Evolutionary conservation across 2,888 invertebrate species (phyloP).

Genomic region (Aproaerema taeniolella): DNA sequence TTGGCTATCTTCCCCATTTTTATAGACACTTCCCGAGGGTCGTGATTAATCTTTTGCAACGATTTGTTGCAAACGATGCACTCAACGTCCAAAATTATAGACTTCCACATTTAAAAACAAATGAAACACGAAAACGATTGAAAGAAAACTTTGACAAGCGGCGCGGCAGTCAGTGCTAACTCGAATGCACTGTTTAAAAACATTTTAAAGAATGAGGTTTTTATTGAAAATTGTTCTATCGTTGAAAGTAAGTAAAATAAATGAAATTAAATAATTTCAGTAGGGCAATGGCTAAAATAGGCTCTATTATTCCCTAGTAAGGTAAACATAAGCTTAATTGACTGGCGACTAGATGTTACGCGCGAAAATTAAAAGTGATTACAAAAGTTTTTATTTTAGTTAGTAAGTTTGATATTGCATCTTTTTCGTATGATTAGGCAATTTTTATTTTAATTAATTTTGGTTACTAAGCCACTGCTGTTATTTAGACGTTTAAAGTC

Average conservation of each 20-base stretch:
- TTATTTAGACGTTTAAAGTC: no score
- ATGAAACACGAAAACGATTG: constrained; percentile 30
- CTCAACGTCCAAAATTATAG: constrained; percentile 69
- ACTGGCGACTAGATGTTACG: constrained; percentile 1
- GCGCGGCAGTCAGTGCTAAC: constrained; percentile 34
- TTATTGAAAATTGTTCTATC: constrained; percentile 24
- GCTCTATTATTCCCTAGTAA: not conserved
- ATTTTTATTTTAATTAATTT: constrained; percentile 2
- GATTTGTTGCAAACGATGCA: constrained; percentile 73
- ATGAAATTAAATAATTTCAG: constrained; percentile 26
- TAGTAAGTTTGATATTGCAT: constrained; percentile 2
- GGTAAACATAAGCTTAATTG: constrained; percentile 1
- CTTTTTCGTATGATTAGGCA: not conserved
- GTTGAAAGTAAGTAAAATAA: constrained; percentile 22
- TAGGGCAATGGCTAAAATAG: constrained; percentile 19
- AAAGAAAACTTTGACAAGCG: constrained; percentile 39
- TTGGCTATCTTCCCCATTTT: constrained; percentile 61
- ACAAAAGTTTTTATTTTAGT: not conserved
- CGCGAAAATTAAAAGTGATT: constrained; percentile 6
- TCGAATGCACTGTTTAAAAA: constrained; percentile 32
- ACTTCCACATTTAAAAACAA: constrained; percentile 72
- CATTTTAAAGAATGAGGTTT: constrained; percentile 38
- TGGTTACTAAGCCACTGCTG: no score
- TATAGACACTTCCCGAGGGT: constrained; percentile 36
- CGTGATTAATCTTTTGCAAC: constrained; percentile 67